Conservation (phyloP, 2,888 invertebrate genomes). For the Volucella inanis region DNA sequence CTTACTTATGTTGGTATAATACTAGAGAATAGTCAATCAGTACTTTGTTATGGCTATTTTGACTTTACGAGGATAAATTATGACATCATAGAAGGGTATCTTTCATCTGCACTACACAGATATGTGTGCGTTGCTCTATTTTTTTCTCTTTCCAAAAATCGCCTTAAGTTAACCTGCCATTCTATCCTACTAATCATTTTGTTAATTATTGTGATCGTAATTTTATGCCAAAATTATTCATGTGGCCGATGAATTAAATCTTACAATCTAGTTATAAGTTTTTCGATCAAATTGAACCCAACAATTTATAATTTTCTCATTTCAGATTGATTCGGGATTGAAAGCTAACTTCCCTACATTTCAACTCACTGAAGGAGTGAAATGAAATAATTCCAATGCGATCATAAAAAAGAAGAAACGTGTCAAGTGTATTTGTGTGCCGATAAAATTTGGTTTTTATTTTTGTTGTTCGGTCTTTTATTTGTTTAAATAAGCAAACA, state of each 20-base stretch:
- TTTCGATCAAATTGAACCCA: conserved; percentile 1
- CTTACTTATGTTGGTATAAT: no score
- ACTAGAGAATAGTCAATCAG: no score
- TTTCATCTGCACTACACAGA: no score
- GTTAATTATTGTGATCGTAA: conserved; percentile 31
- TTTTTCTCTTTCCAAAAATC: no score
- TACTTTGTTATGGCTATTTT: no score
- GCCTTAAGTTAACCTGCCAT: no score
- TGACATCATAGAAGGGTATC: no score
- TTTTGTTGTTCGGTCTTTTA: conserved; percentile 44
- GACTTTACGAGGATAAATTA: no score
- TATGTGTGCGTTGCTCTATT: no score
- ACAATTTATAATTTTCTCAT: conserved; percentile 12
- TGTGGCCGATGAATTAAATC: background rate
- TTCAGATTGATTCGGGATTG: conserved; percentile 60
- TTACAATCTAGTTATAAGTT: background rate
- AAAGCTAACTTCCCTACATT: conserved; percentile 22
- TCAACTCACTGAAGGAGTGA: conserved; percentile 50
- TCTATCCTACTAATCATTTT: background rate
- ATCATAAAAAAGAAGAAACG: conserved; percentile 35
- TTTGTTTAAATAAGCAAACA: conserved; percentile 38
- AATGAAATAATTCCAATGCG: conserved; percentile 44
- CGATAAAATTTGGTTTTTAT: conserved; percentile 30
- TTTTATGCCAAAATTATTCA: conserved; percentile 3
- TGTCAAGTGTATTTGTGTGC: conserved; percentile 53